phyloP scores from a whole-genome alignment of 2,888 invertebrate genomes.

The Leucoma salicis region DNA sequence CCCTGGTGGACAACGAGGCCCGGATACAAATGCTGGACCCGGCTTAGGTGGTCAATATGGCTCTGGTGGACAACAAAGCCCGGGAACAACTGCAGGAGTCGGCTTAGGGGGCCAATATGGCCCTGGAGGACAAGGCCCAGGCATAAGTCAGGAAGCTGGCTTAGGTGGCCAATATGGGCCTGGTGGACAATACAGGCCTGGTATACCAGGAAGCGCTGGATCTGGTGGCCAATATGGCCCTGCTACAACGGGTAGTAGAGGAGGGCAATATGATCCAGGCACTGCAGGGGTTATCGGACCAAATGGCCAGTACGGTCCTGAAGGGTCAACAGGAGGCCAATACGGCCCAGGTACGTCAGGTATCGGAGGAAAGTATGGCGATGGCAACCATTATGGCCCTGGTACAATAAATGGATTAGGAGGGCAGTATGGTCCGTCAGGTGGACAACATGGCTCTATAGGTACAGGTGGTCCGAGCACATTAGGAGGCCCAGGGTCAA shows the following conservation, averaged over 20 bases:
- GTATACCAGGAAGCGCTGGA: slow-evolving; percentile 6
- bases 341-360: neutral
- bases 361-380: slow-evolving; percentile 1
- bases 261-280: slow-evolving; percentile 11
- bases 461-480: neutral
- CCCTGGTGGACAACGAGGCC: slow-evolving; percentile 11
- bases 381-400: neutral
- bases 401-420: neutral
- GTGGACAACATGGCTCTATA: slow-evolving; percentile 7
- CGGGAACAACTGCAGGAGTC: slow-evolving; percentile 2
- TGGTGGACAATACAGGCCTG: slow-evolving; percentile 7
- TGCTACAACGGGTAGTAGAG: neutral
- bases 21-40: neutral
- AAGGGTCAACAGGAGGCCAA: neutral
- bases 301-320: slow-evolving; percentile 2
- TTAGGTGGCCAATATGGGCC: slow-evolving; percentile 18
- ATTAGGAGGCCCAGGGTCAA: neutral
- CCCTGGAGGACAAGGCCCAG: slow-evolving; percentile 9
- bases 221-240: slow-evolving; percentile 14
- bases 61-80: slow-evolving; percentile 10
- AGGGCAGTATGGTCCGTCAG: neutral
- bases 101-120: slow-evolving; percentile 13
- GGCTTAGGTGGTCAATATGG: slow-evolving; percentile 7
- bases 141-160: slow-evolving; percentile 8
- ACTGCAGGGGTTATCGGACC: neutral